Evolutionary conservation across 2,113 vertebrate genomes (phyloP).

Genomic region (Hippocampus barbouri): DNA sequence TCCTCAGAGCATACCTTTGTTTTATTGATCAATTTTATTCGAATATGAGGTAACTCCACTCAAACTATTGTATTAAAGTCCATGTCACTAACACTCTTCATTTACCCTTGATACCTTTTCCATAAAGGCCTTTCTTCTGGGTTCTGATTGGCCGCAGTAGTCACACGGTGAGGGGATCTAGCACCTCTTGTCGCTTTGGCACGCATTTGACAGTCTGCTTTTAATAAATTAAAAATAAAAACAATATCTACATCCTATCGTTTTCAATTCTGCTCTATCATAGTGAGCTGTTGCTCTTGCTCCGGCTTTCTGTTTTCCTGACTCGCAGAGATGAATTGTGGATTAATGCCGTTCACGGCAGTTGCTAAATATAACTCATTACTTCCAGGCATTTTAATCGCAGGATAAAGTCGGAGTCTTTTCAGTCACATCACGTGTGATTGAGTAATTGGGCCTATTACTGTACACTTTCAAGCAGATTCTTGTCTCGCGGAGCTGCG

Average conservation of each 20-base stretch:
- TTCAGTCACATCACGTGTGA: background rate
- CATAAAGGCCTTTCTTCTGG: background rate
- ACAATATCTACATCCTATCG: too few relatives aligned
- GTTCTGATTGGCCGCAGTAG: background rate
- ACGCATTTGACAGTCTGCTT: background rate
- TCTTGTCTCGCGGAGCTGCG: background rate
- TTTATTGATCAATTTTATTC: too few relatives aligned
- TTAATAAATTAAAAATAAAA: background rate
- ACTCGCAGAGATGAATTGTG: background rate
- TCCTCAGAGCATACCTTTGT: too few relatives aligned
- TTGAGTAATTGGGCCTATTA: background rate
- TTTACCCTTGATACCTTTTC: background rate
- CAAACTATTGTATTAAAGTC: too few relatives aligned
- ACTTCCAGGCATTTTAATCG: background rate
- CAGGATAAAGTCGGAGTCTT: background rate
- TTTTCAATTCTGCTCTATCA: background rate
- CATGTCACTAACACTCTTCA: background rate
- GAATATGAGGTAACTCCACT: too few relatives aligned
- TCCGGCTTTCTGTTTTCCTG: background rate
- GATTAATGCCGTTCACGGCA: background rate
- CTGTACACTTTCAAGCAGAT: background rate
- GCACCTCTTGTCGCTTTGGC: background rate
- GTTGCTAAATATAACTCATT: conserved; percentile 4
- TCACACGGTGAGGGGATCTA: background rate
- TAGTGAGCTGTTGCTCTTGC: background rate